Conservation (phyloP, 2,797 vertebrate genomes). For the Perodicticus potto region DNA sequence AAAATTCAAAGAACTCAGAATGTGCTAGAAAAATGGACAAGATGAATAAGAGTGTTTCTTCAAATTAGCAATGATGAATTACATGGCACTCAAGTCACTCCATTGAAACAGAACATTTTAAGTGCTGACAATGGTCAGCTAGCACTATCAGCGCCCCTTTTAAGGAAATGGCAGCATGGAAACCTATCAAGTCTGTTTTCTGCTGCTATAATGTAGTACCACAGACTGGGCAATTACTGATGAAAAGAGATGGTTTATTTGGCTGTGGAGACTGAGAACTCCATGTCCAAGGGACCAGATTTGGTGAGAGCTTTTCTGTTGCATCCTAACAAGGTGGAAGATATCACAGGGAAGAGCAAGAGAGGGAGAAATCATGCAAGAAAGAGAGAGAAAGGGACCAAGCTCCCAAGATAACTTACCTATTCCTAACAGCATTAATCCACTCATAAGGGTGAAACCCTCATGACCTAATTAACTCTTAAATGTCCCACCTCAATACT, state of each 20-base stretch:
- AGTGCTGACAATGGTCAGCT: neutral
- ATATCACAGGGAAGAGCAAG: neutral
- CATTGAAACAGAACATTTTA: slow-evolving; percentile 5
- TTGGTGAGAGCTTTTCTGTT: neutral
- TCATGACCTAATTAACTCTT: too few relatives aligned
- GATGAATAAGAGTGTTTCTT: neutral
- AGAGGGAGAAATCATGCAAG: neutral
- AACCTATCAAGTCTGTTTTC: neutral
- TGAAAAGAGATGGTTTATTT: neutral
- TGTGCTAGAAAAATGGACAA: slow-evolving; percentile 5
- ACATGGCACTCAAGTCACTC: neutral
- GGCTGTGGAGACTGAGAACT: neutral
- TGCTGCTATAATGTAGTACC: neutral
- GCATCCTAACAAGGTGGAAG: neutral
- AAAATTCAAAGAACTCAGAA: neutral
- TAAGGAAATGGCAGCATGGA: neutral
- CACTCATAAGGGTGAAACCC: neutral
- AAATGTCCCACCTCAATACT: too few relatives aligned
- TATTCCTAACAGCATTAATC: neutral
- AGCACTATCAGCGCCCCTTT: neutral
- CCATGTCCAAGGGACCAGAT: neutral
- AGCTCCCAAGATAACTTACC: neutral
- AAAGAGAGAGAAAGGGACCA: neutral
- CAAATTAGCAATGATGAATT: slow-evolving; percentile 19
- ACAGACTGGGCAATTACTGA: too few relatives aligned